Base-by-base conservation (phyloP, 2,113 vertebrate genomes). In the Acanthochromis polyacanthus region DNA sequence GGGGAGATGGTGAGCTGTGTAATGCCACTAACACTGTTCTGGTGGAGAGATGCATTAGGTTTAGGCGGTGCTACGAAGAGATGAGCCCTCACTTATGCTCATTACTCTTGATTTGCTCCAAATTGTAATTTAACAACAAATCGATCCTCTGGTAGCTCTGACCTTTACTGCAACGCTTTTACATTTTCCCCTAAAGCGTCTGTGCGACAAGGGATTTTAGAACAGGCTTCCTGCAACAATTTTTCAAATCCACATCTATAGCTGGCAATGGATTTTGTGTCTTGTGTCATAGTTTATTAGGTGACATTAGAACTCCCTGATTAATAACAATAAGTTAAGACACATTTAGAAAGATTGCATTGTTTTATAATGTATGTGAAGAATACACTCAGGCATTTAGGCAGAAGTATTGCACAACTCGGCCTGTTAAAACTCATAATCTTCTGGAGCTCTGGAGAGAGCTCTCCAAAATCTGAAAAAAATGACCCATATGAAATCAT, bases 71-170 rank as follows among this genome's bases (percentile, higher is more conserved):
- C 51, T 64, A 59, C 86, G 80, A 79, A 88, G 76, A 80, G 81
- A 93, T 82, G 82, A 78, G 64, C 73, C 82, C 74, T 79, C 78
- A 69, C 77, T 90, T 85, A 71, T 23, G 66, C 88, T 88, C 88
- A 85, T 93, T 88, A 93, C 78, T 93, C 85, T 89, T 90, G 84
- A 90, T 93, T 93, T 87, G 69, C 45, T 77, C 61, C 64, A 89
- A 93, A 88, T 93, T 90, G 89, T 90, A 88, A 92, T 92, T 92
- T 90, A 93, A 91, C 88, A 92, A 89, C 86, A 91, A 78, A 92
- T 92, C 74, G 70, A 93, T 93, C 60, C 60, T 61, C 55, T 58
- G 70, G 73, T 73, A 61, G 78, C 58, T 48, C 71, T 90, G 85
- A 90, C 91, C 91, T 90, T 93, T 90, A 72, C 67, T 75, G 71